These are phyloP conservation scores for Isichthys henryi DNA, from an alignment of 2,113 vertebrate species.

Conservation along the genomic window DNA sequence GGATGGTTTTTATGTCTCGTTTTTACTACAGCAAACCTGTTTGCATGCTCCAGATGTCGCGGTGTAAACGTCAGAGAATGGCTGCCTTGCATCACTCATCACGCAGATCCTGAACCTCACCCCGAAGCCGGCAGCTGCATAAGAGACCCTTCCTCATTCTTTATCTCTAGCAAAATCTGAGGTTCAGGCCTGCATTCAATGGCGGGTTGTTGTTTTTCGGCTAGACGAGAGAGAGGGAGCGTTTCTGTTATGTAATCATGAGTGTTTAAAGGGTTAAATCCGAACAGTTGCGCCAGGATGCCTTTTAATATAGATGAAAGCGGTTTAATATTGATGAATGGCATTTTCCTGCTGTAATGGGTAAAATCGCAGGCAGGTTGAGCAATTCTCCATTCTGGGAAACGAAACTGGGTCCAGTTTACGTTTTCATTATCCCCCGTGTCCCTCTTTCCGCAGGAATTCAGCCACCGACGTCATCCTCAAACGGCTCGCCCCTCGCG, in stretches of 20 bases:
- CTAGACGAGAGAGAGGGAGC: background rate
- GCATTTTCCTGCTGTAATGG: background rate
- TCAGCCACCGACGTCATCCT: background rate
- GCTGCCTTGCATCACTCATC: background rate
- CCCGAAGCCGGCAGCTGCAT: background rate
- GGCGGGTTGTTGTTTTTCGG: background rate
- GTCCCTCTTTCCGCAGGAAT: background rate
- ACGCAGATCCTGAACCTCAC: background rate
- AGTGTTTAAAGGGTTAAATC: background rate
- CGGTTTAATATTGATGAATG: background rate
- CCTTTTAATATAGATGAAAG: background rate
- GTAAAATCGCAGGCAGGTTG: background rate
- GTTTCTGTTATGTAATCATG: background rate
- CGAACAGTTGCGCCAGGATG: background rate
- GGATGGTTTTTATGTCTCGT: background rate
- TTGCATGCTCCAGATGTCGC: background rate
- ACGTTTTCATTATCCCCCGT: background rate
- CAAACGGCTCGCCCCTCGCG: background rate
- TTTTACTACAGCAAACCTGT: background rate
- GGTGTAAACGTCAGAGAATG: background rate
- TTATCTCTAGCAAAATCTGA: background rate
- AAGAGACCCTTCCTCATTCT: background rate
- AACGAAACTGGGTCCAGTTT: background rate
- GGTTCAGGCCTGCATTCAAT: background rate
- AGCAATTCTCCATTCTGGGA: conserved; percentile 1